phyloP scores from a whole-genome alignment of 37 sponge, comb jelly and placozoan species.

The Beroe ovata region DNA sequence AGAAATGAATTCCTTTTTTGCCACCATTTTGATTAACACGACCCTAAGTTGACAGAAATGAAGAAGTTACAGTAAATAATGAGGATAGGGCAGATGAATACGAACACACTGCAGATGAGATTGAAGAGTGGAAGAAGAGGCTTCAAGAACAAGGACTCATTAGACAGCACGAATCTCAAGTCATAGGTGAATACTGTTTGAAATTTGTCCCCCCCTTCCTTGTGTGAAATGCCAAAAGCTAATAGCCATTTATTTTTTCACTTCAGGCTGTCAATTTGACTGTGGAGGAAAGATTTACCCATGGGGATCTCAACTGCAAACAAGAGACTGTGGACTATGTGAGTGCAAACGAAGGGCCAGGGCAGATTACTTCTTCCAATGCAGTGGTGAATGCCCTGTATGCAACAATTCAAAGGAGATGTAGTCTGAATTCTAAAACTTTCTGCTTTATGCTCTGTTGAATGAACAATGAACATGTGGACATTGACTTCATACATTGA shows the following conservation, averaged over 20 bases:
- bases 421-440: background rate
- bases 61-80: background rate
- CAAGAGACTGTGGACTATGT: constrained; percentile 11
- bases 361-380: constrained; percentile 10
- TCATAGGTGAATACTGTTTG: background rate
- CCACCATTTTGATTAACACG: too few species aligned
- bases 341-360: background rate
- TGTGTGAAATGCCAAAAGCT: background rate
- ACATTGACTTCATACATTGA: too few species aligned
- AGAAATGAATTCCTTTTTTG: background rate
- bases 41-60: background rate
- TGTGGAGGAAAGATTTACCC: constrained; percentile 49
- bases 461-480: too few species aligned
- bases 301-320: constrained; percentile 48
- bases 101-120: background rate
- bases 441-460: too few species aligned
- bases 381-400: background rate
- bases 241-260: background rate
- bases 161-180: background rate
- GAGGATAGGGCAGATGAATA: background rate
- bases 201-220: too few species aligned
- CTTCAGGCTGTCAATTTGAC: constrained; percentile 34
- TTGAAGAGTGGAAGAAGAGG: constrained; percentile 7
- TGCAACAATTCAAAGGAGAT: background rate
- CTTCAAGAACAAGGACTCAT: constrained; percentile 3